Evolutionary conservation across 2,797 vertebrate species (phyloP).

Genomic region (Sebastiscus tertius): DNA sequence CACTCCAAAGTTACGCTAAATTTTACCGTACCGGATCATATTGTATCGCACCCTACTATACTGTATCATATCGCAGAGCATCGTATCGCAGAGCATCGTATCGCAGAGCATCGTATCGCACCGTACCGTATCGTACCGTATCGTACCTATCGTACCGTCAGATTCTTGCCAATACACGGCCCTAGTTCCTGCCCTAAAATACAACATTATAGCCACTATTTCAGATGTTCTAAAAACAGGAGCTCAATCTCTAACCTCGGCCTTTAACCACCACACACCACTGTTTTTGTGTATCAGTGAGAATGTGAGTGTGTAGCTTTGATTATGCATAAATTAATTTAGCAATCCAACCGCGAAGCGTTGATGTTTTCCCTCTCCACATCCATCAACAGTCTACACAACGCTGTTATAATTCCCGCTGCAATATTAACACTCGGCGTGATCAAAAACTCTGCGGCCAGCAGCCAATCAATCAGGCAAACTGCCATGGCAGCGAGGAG

Average conservation of each 20-base stretch:
- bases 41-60: too few species aligned
- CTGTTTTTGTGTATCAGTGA: background rate
- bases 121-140: too few species aligned
- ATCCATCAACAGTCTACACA: conserved; percentile 55
- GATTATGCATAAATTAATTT: conserved; percentile 70
- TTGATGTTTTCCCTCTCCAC: conserved; percentile 53
- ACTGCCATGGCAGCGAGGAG: conserved; percentile 40
- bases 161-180: too few species aligned
- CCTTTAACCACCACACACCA: background rate
- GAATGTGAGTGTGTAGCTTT: conserved; percentile 32
- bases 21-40: too few species aligned
- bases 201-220: too few species aligned
- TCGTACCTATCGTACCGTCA: too few species aligned
- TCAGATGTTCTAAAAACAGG: too few species aligned
- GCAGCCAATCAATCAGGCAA: conserved; percentile 66
- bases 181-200: too few species aligned
- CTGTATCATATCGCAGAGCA: too few species aligned
- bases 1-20: too few species aligned
- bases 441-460: conserved; percentile 62
- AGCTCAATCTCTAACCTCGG: background rate
- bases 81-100: too few species aligned
- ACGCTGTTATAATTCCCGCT: conserved; percentile 50
- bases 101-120: too few species aligned
- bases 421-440: conserved; percentile 58
- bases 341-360: conserved; percentile 31